phyloP scores from a whole-genome alignment of 2,888 invertebrate genomes.

The Tillus elongatus region DNA sequence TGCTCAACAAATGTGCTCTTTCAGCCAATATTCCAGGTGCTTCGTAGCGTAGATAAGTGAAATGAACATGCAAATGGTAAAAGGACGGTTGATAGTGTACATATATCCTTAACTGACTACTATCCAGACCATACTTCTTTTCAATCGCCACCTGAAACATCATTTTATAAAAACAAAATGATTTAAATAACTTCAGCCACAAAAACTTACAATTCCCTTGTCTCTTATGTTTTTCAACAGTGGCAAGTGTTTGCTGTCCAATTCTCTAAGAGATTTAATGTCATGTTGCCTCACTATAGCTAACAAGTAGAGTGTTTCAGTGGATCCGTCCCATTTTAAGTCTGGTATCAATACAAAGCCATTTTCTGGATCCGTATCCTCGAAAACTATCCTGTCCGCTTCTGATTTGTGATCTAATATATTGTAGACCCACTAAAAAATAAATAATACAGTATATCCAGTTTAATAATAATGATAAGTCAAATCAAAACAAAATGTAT shows the following conservation, averaged over 20 bases:
- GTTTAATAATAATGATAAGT: no score
- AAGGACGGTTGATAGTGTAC: conserved; percentile 96
- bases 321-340: conserved; percentile 87
- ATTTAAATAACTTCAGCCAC: no score
- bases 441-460: conserved; percentile 34
- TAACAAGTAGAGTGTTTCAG: conserved; percentile 74
- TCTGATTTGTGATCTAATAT: conserved; percentile 88
- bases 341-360: conserved; percentile 91
- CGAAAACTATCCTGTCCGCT: conserved; percentile 75
- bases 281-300: conserved; percentile 67
- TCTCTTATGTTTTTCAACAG: conserved; percentile 72
- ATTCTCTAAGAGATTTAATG: conserved; percentile 77
- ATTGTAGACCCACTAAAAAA: conserved; percentile 91
- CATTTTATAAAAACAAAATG: conserved; percentile 7
- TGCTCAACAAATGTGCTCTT: conserved; percentile 76
- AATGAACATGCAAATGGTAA: conserved; percentile 93
- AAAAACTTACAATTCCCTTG: conserved; percentile 58
- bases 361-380: conserved; percentile 63
- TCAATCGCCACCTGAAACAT: conserved; percentile 65
- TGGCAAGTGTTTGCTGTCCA: conserved; percentile 67
- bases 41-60: conserved; percentile 70
- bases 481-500: no score
- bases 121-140: conserved; percentile 63
- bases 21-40: conserved; percentile 77
- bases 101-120: conserved; percentile 69